A percentile compares a stretch with the other conserved stretches of the same genome.
Conservation (phyloP, 2,113 vertebrate genomes). For the Fukomys damarensis region DNA sequence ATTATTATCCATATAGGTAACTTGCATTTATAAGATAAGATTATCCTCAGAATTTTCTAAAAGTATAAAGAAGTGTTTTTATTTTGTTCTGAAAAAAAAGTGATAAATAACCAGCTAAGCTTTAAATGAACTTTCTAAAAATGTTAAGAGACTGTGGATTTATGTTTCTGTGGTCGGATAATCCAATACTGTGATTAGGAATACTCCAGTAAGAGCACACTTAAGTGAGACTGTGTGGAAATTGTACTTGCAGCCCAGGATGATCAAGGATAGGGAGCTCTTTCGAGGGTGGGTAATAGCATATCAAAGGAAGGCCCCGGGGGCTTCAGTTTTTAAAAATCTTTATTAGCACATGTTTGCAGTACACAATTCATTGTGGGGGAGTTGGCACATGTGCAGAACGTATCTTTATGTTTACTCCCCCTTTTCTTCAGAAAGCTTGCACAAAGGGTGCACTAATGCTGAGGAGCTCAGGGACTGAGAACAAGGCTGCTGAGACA, state of each 20-base stretch:
- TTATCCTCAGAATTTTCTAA: neutral
- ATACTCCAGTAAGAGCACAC: neutral
- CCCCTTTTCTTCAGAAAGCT: neutral
- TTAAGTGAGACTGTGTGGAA: neutral
- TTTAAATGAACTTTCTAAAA: constrained; percentile 20
- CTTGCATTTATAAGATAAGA: constrained; percentile 11
- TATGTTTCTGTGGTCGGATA: neutral
- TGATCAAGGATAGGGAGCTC: neutral
- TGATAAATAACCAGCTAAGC: neutral
- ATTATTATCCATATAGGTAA: neutral
- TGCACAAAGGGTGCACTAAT: neutral
- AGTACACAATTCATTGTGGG: neutral
- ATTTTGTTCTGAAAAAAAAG: neutral
- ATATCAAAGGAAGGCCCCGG: neutral
- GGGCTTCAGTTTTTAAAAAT: neutral
- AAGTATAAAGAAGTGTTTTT: constrained; percentile 11
- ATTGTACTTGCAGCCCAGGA: neutral
- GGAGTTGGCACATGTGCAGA: neutral
- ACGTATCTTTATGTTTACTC: neutral
- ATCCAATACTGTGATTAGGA: neutral
- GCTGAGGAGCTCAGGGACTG: neutral
- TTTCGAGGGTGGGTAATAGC: neutral
- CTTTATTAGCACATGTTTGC: neutral
- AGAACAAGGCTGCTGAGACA: neutral
- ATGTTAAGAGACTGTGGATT: neutral